Conservation (phyloP, 2,797 vertebrate species). For the Hapalemur alaotrensis region DNA sequence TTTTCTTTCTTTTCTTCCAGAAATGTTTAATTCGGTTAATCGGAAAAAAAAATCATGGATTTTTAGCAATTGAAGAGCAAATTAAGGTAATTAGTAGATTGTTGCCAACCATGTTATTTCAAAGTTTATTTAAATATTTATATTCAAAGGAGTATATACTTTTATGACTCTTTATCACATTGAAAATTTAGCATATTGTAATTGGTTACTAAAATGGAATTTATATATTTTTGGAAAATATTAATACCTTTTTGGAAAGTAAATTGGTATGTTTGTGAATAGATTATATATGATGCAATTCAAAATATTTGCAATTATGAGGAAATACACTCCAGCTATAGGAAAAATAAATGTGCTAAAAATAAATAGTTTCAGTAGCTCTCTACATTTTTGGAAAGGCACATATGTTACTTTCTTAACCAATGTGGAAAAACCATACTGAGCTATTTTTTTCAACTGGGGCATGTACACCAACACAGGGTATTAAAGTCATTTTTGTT, state of each 20-base stretch:
- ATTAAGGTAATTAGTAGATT: conserved; percentile 82
- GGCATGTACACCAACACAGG: not conserved
- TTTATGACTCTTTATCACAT: not conserved
- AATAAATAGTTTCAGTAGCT: not conserved
- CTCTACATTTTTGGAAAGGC: not conserved
- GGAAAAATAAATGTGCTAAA: not conserved
- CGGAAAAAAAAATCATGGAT: conserved; percentile 76
- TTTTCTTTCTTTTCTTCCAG: conserved; percentile 68
- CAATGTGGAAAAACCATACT: not conserved
- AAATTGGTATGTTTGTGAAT: not conserved
- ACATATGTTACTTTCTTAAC: not conserved
- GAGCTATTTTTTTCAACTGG: not conserved
- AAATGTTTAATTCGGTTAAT: conserved; percentile 80
- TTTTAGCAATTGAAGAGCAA: conserved; percentile 81
- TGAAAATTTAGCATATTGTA: not conserved
- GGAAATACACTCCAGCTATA: not conserved
- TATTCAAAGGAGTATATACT: not conserved
- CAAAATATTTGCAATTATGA: not conserved
- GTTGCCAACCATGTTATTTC: conserved; percentile 14
- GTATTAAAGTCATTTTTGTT: not conserved
- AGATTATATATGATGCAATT: not conserved
- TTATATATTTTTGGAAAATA: not conserved
- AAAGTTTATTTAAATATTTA: conserved; percentile 42
- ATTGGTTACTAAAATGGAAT: not conserved
- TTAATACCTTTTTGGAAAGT: not conserved